Base-by-base conservation (phyloP, 2,113 vertebrate genomes). In the Salvelinus alpinus region DNA sequence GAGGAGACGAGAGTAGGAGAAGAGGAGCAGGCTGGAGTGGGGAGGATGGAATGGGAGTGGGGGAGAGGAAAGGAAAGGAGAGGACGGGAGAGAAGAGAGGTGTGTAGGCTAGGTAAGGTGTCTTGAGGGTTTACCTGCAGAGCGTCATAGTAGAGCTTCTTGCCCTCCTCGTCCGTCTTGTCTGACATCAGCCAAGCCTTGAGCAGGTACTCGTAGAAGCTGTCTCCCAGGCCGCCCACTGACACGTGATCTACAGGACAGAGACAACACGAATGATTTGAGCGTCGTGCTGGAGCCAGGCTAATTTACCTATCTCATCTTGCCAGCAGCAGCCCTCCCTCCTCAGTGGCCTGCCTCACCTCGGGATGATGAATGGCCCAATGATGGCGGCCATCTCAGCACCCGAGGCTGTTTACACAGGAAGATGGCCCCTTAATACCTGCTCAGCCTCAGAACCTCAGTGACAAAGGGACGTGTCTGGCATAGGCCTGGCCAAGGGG, bases 171-270 rank as follows among this genome's bases (percentile, higher is more conserved):
- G 87, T 99, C 97, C 31, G 91, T 95, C 92, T 95, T 98, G 93
- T 96, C 96, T 20, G 96, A 98, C 96, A 99, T 99, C 82, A 99
- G 87, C 97, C 97, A 99, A 75, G 97, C 96, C 92, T 99, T 99
- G 16, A 99, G 95, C 90, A 99, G 94, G 90, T 99, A 99, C 84
- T 99, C 97, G 88, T 99, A 99, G 93, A 99, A 99, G 79, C 97
- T 99, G 87, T 99, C 97, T 25, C 97, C 97, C 59, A 99, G 95
- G 47, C 97, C 97, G 64, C 97, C 97, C 70, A 98, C 93, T 0
- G 97, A 99, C 77, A 99, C 97, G 4, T 99, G 96, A 95, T 98
- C 97, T 99, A 72, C 22, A 59, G 12, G 59, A 34, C 25, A 73
- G n/a, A 62, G 20, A 31, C 47, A 7, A 51, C 14, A 67, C 18